Evolutionary conservation across 2,797 vertebrate species (phyloP), one percentile per base, ranked within the genome.

Genomic region (Sparus aurata): DNA sequence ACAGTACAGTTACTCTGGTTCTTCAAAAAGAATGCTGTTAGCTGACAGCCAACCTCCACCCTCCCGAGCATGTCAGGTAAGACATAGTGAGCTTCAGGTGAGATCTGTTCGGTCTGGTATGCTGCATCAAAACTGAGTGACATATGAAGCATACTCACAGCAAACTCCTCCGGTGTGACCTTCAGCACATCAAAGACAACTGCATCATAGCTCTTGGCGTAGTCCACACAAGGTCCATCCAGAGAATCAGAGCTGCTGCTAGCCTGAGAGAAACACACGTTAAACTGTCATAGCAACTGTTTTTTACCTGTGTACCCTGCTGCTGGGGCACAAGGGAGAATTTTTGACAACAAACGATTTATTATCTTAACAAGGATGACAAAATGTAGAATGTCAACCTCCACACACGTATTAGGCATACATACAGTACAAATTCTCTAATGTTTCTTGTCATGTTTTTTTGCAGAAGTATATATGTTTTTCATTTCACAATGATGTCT

Each of bases 121-220:
- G 16, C 47, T 27, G n/a, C 4, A 30, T 12, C 38, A 62, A n/a
- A 12, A 18, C 18, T 7, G 11, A 34, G 9, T 9, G n/a, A 16
- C 57, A 22, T 30, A 5, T 67, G 18, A 50, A n/a, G 5, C 0
- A 5, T 85, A 97, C 98, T 98, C 91, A 99, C 98, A 45, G 98
- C 97, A 91, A 99, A 99, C 90, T 98, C 97, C 93, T 98, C 98
- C 0, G 98, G 97, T 55, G 98, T 99, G 92, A 99, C 98, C 95
- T 98, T 99, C 83, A 98, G 95, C 72, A 99, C 97, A 22, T 99
- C 98, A 69, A 99, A 99, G 77, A 99, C 95, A 18, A 99, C 97
- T 0, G 98, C 98, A 30, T 99, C 98, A 0, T 98, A 99, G 91
- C 98, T 99, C 93, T 99, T 99, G 86, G 97, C 96, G 65, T 97